Evolutionary conservation across 2,888 invertebrate species (phyloP).

Genomic region (Andrena flavipes): DNA sequence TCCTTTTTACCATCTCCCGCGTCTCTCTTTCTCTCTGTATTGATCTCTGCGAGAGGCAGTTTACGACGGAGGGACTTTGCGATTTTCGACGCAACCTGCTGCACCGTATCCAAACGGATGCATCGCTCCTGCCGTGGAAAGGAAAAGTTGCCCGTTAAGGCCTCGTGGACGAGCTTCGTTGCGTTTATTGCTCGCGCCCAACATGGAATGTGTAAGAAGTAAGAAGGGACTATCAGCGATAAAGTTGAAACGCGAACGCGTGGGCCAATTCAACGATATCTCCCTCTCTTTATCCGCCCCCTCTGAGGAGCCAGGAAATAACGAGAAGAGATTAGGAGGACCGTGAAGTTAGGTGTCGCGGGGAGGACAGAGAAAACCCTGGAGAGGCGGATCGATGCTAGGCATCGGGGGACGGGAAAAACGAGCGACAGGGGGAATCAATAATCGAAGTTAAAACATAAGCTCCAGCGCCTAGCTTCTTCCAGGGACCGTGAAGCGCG

Average conservation of each 20-base stretch:
- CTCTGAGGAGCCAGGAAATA: neutral
- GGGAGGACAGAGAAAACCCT: neutral
- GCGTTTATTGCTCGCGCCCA: neutral
- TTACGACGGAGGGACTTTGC: conserved; percentile 46
- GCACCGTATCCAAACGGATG: neutral
- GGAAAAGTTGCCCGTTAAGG: no score
- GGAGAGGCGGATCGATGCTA: conserved; percentile 16
- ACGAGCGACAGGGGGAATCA: conserved; percentile 26
- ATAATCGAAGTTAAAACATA: conserved; percentile 61
- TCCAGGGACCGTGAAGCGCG: conserved; percentile 39
- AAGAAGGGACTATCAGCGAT: neutral
- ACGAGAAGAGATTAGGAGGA: conserved; percentile 9
- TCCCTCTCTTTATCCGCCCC: neutral
- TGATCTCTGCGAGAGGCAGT: conserved; percentile 59
- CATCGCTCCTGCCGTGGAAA: neutral
- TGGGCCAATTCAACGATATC: neutral
- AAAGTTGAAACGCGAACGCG: neutral
- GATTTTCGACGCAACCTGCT: conserved; percentile 45
- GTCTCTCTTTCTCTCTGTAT: conserved; percentile 44
- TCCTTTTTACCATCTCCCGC: conserved; percentile 14
- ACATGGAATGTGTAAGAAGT: neutral
- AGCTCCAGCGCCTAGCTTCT: conserved; percentile 35
- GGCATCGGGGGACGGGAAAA: conserved; percentile 1
- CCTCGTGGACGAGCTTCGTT: neutral
- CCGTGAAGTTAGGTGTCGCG: neutral